Conservation (phyloP, 2,888 invertebrate genomes). For the Tineola bisselliella region DNA sequence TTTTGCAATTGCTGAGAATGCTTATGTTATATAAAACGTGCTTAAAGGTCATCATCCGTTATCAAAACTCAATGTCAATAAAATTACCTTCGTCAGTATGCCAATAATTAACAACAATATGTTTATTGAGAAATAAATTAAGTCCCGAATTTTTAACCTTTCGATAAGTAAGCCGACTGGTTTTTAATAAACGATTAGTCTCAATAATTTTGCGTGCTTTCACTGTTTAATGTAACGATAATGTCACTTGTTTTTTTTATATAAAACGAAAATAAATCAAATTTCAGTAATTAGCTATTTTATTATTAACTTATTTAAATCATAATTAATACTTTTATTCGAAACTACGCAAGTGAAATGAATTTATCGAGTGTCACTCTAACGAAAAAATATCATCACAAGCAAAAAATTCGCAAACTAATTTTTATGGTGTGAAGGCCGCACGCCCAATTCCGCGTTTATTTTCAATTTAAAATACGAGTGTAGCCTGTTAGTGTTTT, state of each 20-base stretch:
- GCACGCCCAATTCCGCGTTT: neutral
- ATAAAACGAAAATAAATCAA: no score
- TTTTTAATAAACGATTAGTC: conserved; percentile 4
- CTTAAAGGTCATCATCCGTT: neutral
- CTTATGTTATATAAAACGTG: neutral
- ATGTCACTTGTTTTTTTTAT: neutral
- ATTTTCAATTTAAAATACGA: neutral
- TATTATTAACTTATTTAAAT: no score
- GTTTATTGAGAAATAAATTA: neutral
- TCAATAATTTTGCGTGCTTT: conserved; percentile 3
- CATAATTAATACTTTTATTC: no score
- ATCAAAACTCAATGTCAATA: neutral
- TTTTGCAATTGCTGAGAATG: no score
- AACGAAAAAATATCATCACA: no score
- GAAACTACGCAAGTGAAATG: no score
- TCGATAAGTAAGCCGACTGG: neutral
- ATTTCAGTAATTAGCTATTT: no score
- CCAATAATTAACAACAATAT: neutral
- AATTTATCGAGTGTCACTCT: no score
- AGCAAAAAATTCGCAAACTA: neutral
- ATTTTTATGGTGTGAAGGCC: neutral
- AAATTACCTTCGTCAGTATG: neutral
- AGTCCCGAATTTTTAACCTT: conserved; percentile 3
- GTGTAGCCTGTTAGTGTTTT: neutral
- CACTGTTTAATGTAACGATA: neutral